Base-by-base conservation (phyloP, 1,140 invertebrate genomes). In the Panagrolaimus sp. region DNA sequence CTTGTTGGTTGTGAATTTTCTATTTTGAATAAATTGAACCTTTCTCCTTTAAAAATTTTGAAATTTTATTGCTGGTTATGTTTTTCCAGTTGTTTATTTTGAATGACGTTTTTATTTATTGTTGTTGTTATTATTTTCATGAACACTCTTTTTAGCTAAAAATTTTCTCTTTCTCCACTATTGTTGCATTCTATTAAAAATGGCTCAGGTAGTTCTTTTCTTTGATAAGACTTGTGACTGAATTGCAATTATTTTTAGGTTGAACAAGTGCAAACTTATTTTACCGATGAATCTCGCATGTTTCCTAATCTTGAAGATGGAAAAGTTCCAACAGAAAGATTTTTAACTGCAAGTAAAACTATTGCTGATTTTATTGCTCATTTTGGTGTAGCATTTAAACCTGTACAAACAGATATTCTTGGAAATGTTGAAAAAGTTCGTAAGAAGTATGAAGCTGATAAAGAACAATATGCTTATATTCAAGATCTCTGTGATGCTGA, bases 321-420 rank as follows among this genome's bases (percentile, higher is more conserved):
- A 69, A 38, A 48, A 5, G 75, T 76, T 20, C 74, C 74, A 8
- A 78, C 75, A 23, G 66, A 68, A 44, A 77, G 78, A 53, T 77
- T 77, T 68, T 45, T 77, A 16, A 45, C 14, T 20, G 75, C 75
- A 1, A 79, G 75, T 63, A 69, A 77, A 63, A 76, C 77, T 45
- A 73, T 77, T 43, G 75, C 73, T 9, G 75, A 77, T 20, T 77
- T 77, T 57, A 71, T 76, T 20, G 74, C 72, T 9, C 43, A 75
- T 65, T 73, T 77, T n/a, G 75, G 75, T 5, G 66, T 65, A 9
- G 75, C 75, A 16, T 77, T 78, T 65, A 63, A 62, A 11, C 75
- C 75, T 11, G 75, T 77, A 7, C 78, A 77, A 47, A 69, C 51
- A 13, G 75, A 77, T 65, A 74, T 77, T 53, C 46, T 62, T 31